Evolutionary conservation across 2,888 invertebrate species (phyloP).

Genomic region (Conistra vaccinii): DNA sequence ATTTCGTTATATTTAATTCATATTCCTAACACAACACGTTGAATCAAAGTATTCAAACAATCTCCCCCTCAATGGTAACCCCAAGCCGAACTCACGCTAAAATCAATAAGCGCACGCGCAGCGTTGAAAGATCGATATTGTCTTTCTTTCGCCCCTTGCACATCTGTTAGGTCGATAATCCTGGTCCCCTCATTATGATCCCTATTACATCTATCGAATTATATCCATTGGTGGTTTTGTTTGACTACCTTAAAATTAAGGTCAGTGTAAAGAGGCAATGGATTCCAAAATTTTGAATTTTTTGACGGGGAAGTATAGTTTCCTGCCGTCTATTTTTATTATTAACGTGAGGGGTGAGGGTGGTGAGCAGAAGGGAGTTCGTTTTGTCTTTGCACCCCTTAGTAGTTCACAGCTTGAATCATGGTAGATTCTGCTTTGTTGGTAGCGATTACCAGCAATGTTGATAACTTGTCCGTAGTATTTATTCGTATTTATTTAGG

Average conservation of each 20-base stretch:
- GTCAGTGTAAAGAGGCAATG: slow-evolving; percentile 15
- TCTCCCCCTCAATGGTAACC: slow-evolving; percentile 69
- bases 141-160: slow-evolving; percentile 81
- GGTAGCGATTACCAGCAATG: slow-evolving; percentile 34
- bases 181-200: slow-evolving; percentile 33
- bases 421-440: slow-evolving; percentile 44
- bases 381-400: slow-evolving; percentile 61
- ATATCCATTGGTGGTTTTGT: slow-evolving; percentile 37
- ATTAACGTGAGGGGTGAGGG: slow-evolving; percentile 63
- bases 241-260: background rate
- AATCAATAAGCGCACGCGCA: slow-evolving; percentile 84
- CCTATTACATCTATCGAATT: background rate
- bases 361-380: slow-evolving; percentile 56
- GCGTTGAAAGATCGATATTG: slow-evolving; percentile 85
- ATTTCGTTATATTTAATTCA: slow-evolving; percentile 26
- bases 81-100: slow-evolving; percentile 70
- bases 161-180: slow-evolving; percentile 79
- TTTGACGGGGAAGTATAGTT: slow-evolving; percentile 34
- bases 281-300: background rate
- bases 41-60: slow-evolving; percentile 58
- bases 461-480: slow-evolving; percentile 46
- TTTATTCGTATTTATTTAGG: slow-evolving; percentile 28
- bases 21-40: slow-evolving; percentile 36
- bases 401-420: slow-evolving; percentile 49
- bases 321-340: slow-evolving; percentile 67